A percentile compares a stretch with the other conserved stretches of the same genome.
phyloP scores from a whole-genome alignment of 2,888 invertebrate genomes.

The Chloroclysta siterata region DNA sequence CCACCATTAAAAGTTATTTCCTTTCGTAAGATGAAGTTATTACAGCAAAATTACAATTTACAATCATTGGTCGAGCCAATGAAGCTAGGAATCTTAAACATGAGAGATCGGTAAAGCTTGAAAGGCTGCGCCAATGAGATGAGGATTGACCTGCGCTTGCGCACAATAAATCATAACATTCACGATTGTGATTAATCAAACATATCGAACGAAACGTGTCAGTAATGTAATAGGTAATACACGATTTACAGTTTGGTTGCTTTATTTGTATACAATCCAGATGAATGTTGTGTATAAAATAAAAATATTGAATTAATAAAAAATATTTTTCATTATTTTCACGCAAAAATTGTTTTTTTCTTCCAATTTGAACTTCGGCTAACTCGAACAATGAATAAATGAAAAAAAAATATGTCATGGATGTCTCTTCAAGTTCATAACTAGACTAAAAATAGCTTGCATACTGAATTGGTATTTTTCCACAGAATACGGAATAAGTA shows the following conservation, averaged over 20 bases:
- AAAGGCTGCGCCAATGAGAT: slow-evolving; percentile 51
- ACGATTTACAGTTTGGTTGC: slow-evolving; percentile 28
- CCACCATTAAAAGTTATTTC: neutral
- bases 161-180: slow-evolving; percentile 78
- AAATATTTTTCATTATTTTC: neutral
- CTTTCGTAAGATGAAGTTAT: slow-evolving; percentile 22
- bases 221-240: slow-evolving; percentile 48
- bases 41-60: slow-evolving; percentile 33
- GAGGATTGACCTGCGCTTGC: slow-evolving; percentile 50
- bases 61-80: slow-evolving; percentile 37
- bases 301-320: neutral
- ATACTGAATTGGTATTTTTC: no score
- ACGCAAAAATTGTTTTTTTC: neutral
- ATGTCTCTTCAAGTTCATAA: no score
- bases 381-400: no score
- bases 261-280: slow-evolving; percentile 6
- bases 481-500: no score
- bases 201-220: slow-evolving; percentile 53
- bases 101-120: slow-evolving; percentile 26
- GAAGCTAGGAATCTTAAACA: slow-evolving; percentile 37
- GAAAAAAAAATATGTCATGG: no score
- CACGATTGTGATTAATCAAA: slow-evolving; percentile 79
- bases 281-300: slow-evolving; percentile 1
- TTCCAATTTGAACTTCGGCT: no score
- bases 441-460: no score